Conservation (phyloP, 1,140 invertebrate genomes). For the Panulirus ornatus region DNA sequence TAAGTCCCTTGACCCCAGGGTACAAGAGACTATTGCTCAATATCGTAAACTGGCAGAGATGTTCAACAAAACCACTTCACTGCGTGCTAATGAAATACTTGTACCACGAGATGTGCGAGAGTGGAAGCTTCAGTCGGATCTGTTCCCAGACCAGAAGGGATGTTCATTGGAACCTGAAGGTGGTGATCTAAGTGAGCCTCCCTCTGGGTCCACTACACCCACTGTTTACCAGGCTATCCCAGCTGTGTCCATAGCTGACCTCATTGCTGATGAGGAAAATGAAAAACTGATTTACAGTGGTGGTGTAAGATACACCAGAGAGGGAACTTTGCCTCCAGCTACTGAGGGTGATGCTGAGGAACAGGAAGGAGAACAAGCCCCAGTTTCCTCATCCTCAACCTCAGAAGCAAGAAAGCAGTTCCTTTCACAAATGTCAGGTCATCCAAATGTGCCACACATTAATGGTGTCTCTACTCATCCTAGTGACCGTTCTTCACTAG, state of each 20-base stretch:
- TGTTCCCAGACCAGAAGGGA: constrained; percentile 45
- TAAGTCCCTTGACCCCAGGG: constrained; percentile 30
- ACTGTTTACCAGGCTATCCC: constrained; percentile 66
- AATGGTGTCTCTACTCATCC: constrained; percentile 47
- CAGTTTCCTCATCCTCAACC: background rate
- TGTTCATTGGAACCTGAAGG: constrained; percentile 24
- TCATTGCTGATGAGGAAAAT: constrained; percentile 65
- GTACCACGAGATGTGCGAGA: constrained; percentile 76
- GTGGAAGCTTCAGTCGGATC: constrained; percentile 74
- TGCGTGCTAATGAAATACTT: constrained; percentile 68
- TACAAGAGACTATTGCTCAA: constrained; percentile 62
- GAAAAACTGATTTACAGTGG: constrained; percentile 75
- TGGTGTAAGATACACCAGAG: constrained; percentile 72
- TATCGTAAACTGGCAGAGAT: constrained; percentile 71
- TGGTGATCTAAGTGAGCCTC: constrained; percentile 47
- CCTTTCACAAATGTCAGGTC: constrained; percentile 56
- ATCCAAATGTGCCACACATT: constrained; percentile 7
- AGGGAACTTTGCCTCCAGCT: constrained; percentile 69
- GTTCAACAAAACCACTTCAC: constrained; percentile 72
- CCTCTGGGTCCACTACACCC: constrained; percentile 59
- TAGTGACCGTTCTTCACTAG: constrained; percentile 63
- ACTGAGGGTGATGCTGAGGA: constrained; percentile 24
- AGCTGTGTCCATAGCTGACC: constrained; percentile 66
- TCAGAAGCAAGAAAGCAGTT: constrained; percentile 62
- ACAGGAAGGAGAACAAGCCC: constrained; percentile 45